These are phyloP conservation scores for Drosophila nasuta DNA, from an alignment of 1,140 invertebrate species.

Conservation along the genomic window DNA sequence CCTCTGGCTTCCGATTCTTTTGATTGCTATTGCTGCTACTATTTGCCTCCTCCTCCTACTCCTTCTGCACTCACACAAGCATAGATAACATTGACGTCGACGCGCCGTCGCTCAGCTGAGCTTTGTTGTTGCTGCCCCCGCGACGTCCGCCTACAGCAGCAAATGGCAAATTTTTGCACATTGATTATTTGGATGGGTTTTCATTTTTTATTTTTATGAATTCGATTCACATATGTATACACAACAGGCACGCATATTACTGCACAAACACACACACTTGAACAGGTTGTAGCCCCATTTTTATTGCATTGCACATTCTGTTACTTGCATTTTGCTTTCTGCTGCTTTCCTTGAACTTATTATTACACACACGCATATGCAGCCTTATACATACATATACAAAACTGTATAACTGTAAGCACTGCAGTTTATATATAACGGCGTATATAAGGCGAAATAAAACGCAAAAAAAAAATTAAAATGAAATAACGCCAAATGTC, in stretches of 20 bases:
- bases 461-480: constrained; percentile 46
- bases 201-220: constrained; percentile 28
- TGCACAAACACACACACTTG: constrained; percentile 36
- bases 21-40: constrained; percentile 28
- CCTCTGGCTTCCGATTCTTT: constrained; percentile 36
- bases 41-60: constrained; percentile 45
- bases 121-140: constrained; percentile 45
- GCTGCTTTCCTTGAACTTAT: constrained; percentile 54
- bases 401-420: constrained; percentile 33
- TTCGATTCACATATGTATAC: constrained; percentile 9
- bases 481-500: constrained; percentile 28
- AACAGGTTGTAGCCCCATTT: constrained; percentile 31
- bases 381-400: constrained; percentile 2
- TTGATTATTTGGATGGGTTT: constrained; percentile 65
- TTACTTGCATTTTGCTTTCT: constrained; percentile 49
- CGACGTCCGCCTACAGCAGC: constrained; percentile 40
- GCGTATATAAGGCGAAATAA: constrained; percentile 25
- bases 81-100: constrained; percentile 28
- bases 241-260: constrained; percentile 7
- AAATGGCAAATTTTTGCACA: constrained; percentile 60
- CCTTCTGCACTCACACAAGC: constrained; percentile 33
- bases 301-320: constrained; percentile 49
- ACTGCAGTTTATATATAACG: constrained; percentile 41
- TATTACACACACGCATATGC: constrained; percentile 10
- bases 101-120: constrained; percentile 65